Evolutionary conservation across 2,797 vertebrate genomes (phyloP).

Genomic region (Carcharodon carcharias): DNA sequence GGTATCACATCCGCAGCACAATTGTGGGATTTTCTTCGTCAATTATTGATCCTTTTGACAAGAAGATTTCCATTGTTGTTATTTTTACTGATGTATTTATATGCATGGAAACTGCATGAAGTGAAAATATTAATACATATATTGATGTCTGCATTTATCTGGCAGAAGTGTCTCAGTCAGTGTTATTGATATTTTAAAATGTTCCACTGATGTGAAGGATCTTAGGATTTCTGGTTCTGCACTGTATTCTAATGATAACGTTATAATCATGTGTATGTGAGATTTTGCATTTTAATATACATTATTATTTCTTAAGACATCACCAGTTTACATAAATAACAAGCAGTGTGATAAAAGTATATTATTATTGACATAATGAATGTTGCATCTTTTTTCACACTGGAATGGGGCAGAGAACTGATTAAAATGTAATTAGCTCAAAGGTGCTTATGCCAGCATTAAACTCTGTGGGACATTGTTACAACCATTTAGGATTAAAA

Average conservation of each 20-base stretch:
- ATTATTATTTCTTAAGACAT: slow-evolving; percentile 24
- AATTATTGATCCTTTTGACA: slow-evolving; percentile 8
- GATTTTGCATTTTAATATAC: neutral
- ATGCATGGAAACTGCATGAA: neutral
- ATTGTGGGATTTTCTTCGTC: neutral
- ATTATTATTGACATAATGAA: neutral
- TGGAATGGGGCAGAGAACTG: slow-evolving; percentile 1
- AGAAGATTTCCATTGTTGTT: neutral
- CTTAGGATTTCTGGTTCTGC: neutral
- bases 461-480: neutral
- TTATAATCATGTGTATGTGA: neutral
- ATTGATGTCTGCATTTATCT: neutral
- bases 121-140: slow-evolving; percentile 7
- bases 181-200: slow-evolving; percentile 13
- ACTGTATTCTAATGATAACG: neutral
- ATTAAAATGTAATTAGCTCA: slow-evolving; percentile 18
- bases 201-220: neutral
- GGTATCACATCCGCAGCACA: neutral
- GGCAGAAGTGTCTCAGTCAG: neutral
- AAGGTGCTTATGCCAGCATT: neutral
- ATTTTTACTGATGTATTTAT: neutral
- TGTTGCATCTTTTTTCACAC: neutral
- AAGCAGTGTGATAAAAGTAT: neutral
- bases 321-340: neutral
- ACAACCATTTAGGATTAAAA: neutral